Conservation (phyloP, 2,113 vertebrate species). For the Toxostoma redivivum region DNA sequence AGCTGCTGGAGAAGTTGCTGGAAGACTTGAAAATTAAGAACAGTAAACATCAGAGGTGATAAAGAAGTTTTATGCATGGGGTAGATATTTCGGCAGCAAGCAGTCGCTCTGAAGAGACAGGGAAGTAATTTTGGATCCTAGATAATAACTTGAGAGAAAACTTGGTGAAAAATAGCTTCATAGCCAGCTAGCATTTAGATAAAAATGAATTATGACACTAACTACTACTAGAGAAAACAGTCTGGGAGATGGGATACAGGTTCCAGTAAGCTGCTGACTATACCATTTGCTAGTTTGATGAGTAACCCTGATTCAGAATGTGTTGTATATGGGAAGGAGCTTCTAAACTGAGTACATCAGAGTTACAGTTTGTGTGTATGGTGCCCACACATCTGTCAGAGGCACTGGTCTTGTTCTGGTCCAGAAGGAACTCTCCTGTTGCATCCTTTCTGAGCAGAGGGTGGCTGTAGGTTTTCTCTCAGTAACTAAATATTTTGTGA, state of each 20-base stretch:
- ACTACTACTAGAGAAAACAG: not conserved
- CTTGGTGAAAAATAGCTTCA: not conserved
- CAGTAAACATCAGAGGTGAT: not conserved
- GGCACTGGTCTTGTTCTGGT: not conserved
- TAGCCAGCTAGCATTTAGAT: not conserved
- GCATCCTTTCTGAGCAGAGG: not conserved
- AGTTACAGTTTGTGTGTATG: accelerated
- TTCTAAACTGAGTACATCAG: not conserved
- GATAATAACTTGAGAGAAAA: not conserved
- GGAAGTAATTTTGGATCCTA: not conserved
- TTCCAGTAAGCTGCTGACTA: not conserved
- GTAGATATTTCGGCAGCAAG: not conserved
- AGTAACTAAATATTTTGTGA: not conserved
- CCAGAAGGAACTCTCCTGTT: not conserved
- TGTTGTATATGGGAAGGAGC: not conserved
- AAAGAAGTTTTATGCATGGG: not conserved
- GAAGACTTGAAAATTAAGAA: constrained; percentile 22
- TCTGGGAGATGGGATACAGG: not conserved
- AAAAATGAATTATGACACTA: not conserved
- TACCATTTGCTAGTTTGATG: not conserved
- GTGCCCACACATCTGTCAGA: not conserved
- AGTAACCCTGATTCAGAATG: not conserved
- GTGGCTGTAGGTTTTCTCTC: not conserved
- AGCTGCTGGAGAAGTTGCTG: not conserved
- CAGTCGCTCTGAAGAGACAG: not conserved